Percentiles rank a stretch among this genome's conserved stretches.
These are phyloP conservation scores for Motacilla tschutschensis DNA, from an alignment of 2,113 vertebrate genomes.

Conservation along the genomic window DNA sequence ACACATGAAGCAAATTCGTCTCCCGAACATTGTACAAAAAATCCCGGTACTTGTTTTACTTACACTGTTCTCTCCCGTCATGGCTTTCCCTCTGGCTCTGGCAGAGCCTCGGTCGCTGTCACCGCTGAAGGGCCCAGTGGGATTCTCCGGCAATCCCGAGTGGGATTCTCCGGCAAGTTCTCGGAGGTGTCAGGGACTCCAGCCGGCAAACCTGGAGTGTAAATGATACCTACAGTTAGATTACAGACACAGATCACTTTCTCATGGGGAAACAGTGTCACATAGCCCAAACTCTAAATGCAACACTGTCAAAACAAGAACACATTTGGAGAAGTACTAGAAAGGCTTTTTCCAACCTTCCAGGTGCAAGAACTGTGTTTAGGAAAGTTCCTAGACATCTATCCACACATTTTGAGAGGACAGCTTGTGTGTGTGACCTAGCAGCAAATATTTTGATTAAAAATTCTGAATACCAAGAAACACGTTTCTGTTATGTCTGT, in stretches of 20 bases:
- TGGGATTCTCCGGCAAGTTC: background rate
- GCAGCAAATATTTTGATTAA: background rate
- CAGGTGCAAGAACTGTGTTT: too few species aligned
- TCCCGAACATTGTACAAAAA: background rate
- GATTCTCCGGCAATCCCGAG: too few species aligned
- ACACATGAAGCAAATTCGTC: background rate
- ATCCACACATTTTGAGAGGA: background rate
- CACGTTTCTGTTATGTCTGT: background rate
- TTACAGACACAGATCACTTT: background rate
- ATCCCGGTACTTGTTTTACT: accelerated
- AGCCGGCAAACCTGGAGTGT: background rate
- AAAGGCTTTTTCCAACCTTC: background rate
- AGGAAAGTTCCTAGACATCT: background rate
- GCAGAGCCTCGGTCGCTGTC: accelerated
- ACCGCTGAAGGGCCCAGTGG: accelerated
- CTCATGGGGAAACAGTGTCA: background rate
- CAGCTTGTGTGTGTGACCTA: background rate
- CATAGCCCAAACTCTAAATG: background rate
- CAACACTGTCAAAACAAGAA: background rate
- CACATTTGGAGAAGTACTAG: background rate
- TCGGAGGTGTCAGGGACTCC: background rate
- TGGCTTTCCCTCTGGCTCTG: background rate
- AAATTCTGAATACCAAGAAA: background rate
- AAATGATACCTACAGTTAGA: background rate
- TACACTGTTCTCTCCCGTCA: background rate